These are phyloP conservation scores for Penaeus vannamei DNA, from an alignment of 1,140 invertebrate species.

Conservation along the genomic window DNA sequence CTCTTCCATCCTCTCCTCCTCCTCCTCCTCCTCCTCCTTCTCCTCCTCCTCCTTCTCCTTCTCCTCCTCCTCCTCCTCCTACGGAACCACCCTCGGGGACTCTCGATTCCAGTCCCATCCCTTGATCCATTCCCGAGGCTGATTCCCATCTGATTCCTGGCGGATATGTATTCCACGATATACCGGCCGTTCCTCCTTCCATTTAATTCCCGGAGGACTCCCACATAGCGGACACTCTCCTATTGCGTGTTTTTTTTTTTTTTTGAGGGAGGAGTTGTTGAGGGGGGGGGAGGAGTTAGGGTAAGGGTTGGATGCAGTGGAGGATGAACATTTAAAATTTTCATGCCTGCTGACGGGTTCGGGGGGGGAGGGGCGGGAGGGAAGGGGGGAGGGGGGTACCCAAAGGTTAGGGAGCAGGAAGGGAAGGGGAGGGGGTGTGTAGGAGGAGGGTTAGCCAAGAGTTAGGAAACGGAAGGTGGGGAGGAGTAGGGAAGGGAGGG, in stretches of 20 bases:
- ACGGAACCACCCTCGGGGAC: not conserved
- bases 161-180: constrained; percentile 37
- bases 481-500: too few species aligned
- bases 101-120: constrained; percentile 39
- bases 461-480: too few species aligned
- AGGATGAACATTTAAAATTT: too few species aligned
- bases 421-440: too few species aligned
- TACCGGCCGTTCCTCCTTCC: not conserved
- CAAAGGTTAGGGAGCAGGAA: too few species aligned
- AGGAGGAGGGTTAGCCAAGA: too few species aligned
- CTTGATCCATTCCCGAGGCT: constrained; percentile 39
- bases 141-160: constrained; percentile 46
- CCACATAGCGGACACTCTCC: too few species aligned
- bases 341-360: not conserved
- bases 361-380: not conserved
- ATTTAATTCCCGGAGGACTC: constrained; percentile 11
- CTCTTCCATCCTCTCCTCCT: not conserved
- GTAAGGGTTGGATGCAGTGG: too few species aligned
- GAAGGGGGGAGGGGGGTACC: too few species aligned
- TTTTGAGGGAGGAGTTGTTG: too few species aligned
- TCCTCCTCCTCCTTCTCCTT: not conserved
- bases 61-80: not conserved
- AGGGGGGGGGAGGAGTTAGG: not conserved
- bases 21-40: not conserved
- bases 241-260: too few species aligned